Evolutionary conservation across 2,113 vertebrate genomes (phyloP).

Genomic region (Corydoras sp.): DNA sequence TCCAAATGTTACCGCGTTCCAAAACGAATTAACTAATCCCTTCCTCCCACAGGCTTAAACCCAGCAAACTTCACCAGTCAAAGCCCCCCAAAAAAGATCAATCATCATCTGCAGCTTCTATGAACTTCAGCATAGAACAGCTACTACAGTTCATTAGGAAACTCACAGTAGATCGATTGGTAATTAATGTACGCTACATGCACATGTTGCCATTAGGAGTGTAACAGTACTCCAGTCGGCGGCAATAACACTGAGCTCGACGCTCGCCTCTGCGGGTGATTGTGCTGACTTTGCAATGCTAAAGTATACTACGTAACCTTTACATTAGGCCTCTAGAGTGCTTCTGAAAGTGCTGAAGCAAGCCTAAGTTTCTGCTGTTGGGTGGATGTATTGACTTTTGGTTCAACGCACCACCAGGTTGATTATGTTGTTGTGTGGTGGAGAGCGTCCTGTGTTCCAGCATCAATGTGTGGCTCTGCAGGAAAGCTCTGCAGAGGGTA

Average conservation of each 20-base stretch:
- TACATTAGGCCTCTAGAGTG: neutral
- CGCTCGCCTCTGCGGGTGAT: neutral
- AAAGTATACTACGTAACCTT: neutral
- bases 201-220: neutral
- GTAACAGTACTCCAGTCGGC: neutral
- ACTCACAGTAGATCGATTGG: neutral
- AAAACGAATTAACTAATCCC: too few species aligned
- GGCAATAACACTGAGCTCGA: neutral
- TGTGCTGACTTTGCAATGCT: neutral
- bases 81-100: too few species aligned
- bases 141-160: neutral
- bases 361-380: neutral
- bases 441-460: too few species aligned
- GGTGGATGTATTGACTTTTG: too few species aligned
- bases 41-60: too few species aligned
- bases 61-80: too few species aligned
- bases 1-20: too few species aligned
- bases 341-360: conserved; percentile 1
- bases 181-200: neutral
- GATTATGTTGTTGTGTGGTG: too few species aligned
- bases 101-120: too few species aligned
- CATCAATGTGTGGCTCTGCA: too few species aligned
- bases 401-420: too few species aligned
- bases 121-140: neutral
- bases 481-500: too few species aligned